phyloP scores from a whole-genome alignment of 2,113 vertebrate genomes.

The Boleophthalmus pectinirostris region DNA sequence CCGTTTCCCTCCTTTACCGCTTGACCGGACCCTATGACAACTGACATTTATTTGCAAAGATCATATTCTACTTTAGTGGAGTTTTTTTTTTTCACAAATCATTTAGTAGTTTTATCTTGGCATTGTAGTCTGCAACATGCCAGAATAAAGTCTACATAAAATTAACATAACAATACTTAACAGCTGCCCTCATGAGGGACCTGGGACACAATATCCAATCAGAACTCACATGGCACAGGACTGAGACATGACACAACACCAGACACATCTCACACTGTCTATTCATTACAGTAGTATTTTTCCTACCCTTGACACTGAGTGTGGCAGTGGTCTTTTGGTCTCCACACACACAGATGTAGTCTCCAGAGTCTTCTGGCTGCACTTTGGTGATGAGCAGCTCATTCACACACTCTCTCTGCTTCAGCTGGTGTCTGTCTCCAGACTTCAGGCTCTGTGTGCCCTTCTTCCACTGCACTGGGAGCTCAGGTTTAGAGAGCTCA shows the following conservation, averaged over 20 bases:
- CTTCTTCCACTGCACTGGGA: constrained; percentile 80
- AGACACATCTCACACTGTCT: not conserved
- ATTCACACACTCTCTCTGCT: constrained; percentile 38
- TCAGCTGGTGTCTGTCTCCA: constrained; percentile 80
- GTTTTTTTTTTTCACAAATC: no score
- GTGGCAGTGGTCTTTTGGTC: constrained; percentile 73
- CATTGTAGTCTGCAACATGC: no score
- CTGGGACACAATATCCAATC: no score
- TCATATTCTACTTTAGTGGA: not conserved
- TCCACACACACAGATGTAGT: constrained; percentile 71
- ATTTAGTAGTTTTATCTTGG: no score
- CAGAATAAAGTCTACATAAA: no score
- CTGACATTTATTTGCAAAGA: not conserved
- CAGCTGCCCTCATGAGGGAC: no score
- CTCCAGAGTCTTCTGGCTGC: constrained; percentile 66
- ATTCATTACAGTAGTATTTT: not conserved
- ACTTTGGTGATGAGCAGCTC: constrained; percentile 68
- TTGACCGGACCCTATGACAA: no score
- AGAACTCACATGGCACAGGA: not conserved
- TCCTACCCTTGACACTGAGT: constrained; percentile 67
- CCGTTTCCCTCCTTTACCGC: no score
- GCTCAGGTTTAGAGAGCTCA: constrained; percentile 76
- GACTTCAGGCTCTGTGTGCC: constrained; percentile 56
- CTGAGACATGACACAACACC: not conserved
- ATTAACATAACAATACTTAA: no score